Evolutionary conservation across 2,113 vertebrate species (phyloP).

Genomic region (Tonatia bakeri): DNA sequence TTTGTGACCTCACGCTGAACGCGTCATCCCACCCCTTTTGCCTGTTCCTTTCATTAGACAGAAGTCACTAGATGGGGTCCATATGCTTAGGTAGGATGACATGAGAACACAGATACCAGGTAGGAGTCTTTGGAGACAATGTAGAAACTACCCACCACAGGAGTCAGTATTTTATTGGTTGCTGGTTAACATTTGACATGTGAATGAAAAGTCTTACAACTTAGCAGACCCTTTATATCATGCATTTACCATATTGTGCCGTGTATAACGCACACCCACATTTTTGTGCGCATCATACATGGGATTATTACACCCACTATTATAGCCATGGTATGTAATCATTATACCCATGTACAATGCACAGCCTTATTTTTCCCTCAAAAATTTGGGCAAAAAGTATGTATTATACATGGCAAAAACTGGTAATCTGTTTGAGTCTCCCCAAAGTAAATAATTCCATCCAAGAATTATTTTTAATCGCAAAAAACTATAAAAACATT

Average conservation of each 20-base stretch:
- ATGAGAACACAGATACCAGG: background rate
- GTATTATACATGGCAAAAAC: too few relatives aligned
- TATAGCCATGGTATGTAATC: too few relatives aligned
- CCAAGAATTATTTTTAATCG: background rate
- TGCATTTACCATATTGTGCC: background rate
- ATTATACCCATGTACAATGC: too few relatives aligned
- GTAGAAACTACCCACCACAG: background rate
- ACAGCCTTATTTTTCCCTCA: too few relatives aligned
- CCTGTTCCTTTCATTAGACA: background rate
- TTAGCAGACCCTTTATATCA: background rate
- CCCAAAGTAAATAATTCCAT: background rate
- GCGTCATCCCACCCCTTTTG: background rate
- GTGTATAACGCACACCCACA: too few relatives aligned
- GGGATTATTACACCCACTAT: too few relatives aligned
- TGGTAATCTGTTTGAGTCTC: background rate
- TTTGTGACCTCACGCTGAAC: background rate
- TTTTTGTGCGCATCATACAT: too few relatives aligned
- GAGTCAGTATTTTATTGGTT: background rate
- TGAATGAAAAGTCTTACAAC: background rate
- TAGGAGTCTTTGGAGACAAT: background rate
- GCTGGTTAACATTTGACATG: background rate
- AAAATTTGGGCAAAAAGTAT: too few relatives aligned
- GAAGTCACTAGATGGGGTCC: background rate
- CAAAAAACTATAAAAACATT: background rate
- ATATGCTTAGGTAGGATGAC: background rate